Percentiles rank a stretch among this genome's conserved stretches.
These are phyloP conservation scores for Gryllus longicercus DNA, from an alignment of 2,888 invertebrate genomes.

Conservation along the genomic window DNA sequence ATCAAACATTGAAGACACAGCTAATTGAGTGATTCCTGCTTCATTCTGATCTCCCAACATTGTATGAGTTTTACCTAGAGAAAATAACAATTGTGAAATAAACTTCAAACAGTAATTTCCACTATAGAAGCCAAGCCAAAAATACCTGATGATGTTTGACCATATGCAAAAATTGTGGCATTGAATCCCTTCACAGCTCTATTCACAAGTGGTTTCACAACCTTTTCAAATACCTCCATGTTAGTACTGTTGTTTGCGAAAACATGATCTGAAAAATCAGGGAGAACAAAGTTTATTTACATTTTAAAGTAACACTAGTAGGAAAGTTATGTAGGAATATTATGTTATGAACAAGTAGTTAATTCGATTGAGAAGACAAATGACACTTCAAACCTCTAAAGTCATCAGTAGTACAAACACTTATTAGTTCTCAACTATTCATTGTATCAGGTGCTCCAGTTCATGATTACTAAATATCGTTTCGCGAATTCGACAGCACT, in stretches of 20 bases:
- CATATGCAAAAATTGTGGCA: constrained; percentile 88
- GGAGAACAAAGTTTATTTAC: neutral
- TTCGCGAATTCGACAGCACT: no score
- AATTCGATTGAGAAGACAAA: no score
- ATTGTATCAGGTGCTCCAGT: no score
- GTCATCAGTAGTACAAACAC: no score
- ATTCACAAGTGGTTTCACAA: constrained; percentile 69
- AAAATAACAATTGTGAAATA: neutral
- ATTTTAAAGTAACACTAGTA: no score
- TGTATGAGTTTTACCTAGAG: constrained; percentile 67
- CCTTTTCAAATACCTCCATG: constrained; percentile 60
- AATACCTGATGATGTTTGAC: constrained; percentile 80
- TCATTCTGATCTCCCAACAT: constrained; percentile 69
- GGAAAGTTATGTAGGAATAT: no score
- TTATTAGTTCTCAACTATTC: no score
- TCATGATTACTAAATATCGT: no score
- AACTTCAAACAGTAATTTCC: no score
- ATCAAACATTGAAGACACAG: constrained; percentile 68
- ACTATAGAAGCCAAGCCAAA: neutral
- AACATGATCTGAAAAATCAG: constrained; percentile 63
- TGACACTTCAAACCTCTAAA: no score
- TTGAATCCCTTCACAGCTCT: constrained; percentile 72
- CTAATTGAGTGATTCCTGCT: constrained; percentile 71
- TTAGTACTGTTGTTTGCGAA: constrained; percentile 61
- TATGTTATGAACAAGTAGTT: no score